phyloP scores from a whole-genome alignment of 2,797 vertebrate genomes.

The Lerista edwardsae region DNA sequence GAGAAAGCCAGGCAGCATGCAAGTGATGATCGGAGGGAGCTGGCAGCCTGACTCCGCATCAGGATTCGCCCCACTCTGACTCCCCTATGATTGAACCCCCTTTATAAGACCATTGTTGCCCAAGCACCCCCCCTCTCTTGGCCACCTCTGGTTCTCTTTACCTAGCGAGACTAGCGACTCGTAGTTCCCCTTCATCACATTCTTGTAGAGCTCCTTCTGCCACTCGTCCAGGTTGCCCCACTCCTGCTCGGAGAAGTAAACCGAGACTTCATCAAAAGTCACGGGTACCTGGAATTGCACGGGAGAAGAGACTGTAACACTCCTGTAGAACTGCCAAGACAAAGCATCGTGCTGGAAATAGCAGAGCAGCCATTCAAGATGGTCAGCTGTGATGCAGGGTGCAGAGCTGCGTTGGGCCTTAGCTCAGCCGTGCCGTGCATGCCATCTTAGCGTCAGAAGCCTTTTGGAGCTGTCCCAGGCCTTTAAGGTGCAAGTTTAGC shows the following conservation, averaged over 20 bases:
- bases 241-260: neutral
- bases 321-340: too few species aligned
- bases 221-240: neutral
- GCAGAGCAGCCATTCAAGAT: neutral
- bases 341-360: neutral
- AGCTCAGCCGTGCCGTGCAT: neutral
- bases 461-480: too few species aligned
- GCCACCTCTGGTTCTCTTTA: neutral
- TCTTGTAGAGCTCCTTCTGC: conserved; percentile 6
- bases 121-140: too few species aligned
- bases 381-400: neutral
- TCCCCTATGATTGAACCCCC: neutral
- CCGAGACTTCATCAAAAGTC: neutral
- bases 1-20: neutral
- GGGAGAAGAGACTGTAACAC: neutral
- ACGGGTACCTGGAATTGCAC: neutral
- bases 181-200: neutral
- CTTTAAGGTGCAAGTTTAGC: too few species aligned
- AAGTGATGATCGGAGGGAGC: too few species aligned
- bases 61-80: neutral
- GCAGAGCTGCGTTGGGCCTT: neutral
- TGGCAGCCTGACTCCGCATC: neutral
- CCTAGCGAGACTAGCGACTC: conserved; percentile 17
- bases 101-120: neutral
- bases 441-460: neutral